Base-by-base conservation (phyloP, 92 coral and sea anemone species). In the Virgularia gustaviana region DNA sequence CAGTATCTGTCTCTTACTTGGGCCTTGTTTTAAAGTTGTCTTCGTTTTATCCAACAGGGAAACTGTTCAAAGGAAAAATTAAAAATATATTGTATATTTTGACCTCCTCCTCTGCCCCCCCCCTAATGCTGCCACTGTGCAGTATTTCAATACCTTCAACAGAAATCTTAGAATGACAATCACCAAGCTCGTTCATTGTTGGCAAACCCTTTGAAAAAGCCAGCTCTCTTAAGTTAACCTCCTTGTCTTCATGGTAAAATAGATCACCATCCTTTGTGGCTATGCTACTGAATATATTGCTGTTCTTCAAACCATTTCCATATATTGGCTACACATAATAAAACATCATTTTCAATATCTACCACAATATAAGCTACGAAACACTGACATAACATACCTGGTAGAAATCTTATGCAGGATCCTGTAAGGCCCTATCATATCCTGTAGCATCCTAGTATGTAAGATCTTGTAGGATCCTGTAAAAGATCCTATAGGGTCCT, bases 201-300 rank as follows among this genome's bases (percentile, higher is more conserved):
- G 96, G 88, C 16, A 92, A 43, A 22, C 87, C 98, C 51, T 83
- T 84, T 18, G 89, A 87, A 73, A 92, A 81, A 34, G 98, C 92
- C 57, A 92, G 88, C 57, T 92, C 98, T 51, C 98, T 83, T 25
- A 89, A 74, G 16, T 91, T 83, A 9, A 92, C 82, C 58, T 92
- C 98, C 77, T 89, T 92, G 68, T 92, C 94, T 22, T 92, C 98
- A 73, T 89, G 94, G 77, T 80, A 92, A 63, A 86, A 92, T 36
- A 92, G 73, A 28, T 92, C 98, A 12, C 87, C 88, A 22, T 92
- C 96, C 65, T 87, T 92, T 15, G 85, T 72, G 49, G 74, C 72
- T 25, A 91, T 85, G 72, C 85, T 89, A 10, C 94, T 85, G 68
- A 89, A 92, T 42, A 82, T 45, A 73, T 83, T 86, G 61, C 88